A percentile compares a stretch with the other conserved stretches of the same genome.
Evolutionary conservation across 2,113 vertebrate genomes (phyloP).

Genomic region (Chiloscyllium plagiosum): DNA sequence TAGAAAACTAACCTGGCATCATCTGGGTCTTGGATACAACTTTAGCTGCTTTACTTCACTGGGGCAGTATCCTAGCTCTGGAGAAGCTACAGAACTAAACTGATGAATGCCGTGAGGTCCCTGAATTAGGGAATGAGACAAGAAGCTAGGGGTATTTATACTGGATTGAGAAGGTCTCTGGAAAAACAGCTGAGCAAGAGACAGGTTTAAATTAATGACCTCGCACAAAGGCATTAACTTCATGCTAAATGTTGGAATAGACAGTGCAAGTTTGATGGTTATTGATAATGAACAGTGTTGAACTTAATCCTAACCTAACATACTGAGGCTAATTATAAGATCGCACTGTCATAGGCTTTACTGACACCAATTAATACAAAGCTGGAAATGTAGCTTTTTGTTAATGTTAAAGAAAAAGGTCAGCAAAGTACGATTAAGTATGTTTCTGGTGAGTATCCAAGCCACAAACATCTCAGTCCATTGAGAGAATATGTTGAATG

Average conservation of each 20-base stretch:
- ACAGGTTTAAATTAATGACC: background rate
- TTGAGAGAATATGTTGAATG: background rate
- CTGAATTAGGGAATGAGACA: background rate
- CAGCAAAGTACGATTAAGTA: background rate
- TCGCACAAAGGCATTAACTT: background rate
- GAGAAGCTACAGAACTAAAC: background rate
- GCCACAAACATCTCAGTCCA: background rate
- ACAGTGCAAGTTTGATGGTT: background rate
- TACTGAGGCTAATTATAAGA: background rate
- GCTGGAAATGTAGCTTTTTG: background rate
- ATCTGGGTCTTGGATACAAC: background rate
- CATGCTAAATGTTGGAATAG: background rate
- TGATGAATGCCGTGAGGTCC: background rate
- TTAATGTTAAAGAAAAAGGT: background rate
- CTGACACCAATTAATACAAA: background rate
- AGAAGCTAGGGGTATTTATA: background rate
- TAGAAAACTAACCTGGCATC: background rate
- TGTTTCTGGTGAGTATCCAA: background rate
- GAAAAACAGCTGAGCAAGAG: background rate
- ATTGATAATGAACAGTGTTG: background rate
- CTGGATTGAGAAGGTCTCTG: background rate
- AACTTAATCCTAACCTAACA: background rate
- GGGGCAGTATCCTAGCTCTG: background rate
- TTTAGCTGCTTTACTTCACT: background rate
- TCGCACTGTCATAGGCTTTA: background rate